Evolutionary conservation across 37 sponge, comb jelly and placozoan genomes (phyloP).

Genomic region (Cladorhizidae sp.): DNA sequence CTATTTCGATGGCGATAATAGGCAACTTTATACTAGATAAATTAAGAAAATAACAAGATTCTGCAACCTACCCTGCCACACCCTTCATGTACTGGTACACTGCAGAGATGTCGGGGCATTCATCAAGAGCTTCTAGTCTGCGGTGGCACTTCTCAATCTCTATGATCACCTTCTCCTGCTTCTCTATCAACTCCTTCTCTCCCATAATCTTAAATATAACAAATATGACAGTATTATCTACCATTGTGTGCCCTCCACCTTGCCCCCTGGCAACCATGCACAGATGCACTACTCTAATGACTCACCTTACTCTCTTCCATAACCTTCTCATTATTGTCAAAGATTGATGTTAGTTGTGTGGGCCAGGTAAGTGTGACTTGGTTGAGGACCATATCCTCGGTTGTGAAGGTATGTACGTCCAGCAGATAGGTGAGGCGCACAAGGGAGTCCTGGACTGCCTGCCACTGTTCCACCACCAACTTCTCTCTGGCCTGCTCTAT

Average conservation of each 20-base stretch:
- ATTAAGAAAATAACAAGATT: no score
- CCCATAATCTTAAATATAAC: conserved; percentile 55
- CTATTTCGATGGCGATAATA: no score
- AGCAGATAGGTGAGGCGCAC: conserved; percentile 80
- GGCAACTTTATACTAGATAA: no score
- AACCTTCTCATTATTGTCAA: conserved; percentile 89
- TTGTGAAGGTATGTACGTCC: conserved; percentile 76
- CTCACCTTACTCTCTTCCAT: conserved; percentile 62
- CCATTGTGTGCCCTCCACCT: no score
- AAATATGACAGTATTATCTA: not conserved
- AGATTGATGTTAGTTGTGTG: conserved; percentile 76
- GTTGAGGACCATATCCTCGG: conserved; percentile 87
- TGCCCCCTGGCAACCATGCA: no score
- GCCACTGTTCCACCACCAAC: conserved; percentile 54
- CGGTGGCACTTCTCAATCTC: conserved; percentile 91
- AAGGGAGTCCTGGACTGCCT: conserved; percentile 66
- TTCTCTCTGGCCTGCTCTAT: conserved; percentile 70
- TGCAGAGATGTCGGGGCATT: conserved; percentile 81
- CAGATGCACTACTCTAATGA: not conserved
- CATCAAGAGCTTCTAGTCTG: conserved; percentile 86
- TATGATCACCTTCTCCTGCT: conserved; percentile 83
- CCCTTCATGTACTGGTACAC: conserved; percentile 87
- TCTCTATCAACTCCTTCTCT: conserved; percentile 78
- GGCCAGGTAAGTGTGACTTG: conserved; percentile 89
- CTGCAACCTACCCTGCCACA: conserved; percentile 41